Percentiles rank a stretch among this genome's conserved stretches.
Conservation (phyloP, 2,797 vertebrate genomes). For the Rachycentron canadum region DNA sequence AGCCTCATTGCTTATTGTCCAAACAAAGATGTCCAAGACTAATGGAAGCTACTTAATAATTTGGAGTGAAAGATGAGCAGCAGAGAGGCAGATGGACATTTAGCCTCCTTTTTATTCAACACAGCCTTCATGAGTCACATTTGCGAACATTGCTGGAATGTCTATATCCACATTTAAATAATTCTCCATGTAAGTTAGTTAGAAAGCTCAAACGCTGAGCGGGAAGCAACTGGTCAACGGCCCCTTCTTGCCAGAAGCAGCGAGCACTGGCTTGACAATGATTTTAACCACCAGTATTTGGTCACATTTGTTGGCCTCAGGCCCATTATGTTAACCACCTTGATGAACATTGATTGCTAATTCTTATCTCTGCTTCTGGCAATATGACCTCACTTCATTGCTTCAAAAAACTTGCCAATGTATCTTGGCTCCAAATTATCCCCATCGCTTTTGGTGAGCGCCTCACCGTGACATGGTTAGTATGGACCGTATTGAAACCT, state of each 20-base stretch:
- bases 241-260: not conserved
- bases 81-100: conserved; percentile 22
- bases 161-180: conserved; percentile 27
- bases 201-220: conserved; percentile 7
- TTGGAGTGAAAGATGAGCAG: conserved; percentile 65
- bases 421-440: conserved; percentile 78
- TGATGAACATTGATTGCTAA: conserved; percentile 81
- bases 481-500: conserved; percentile 85
- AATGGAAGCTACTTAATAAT: conserved; percentile 82
- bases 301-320: conserved; percentile 66
- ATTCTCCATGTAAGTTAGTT: conserved; percentile 10
- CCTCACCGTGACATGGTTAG: conserved; percentile 81
- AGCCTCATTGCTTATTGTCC: conserved; percentile 81
- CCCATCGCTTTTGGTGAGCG: conserved; percentile 70
- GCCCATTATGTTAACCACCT: conserved; percentile 73
- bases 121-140: conserved; percentile 13
- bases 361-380: conserved; percentile 74
- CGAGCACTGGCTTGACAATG: not conserved
- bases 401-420: conserved; percentile 75
- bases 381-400: conserved; percentile 75
- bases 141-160: conserved; percentile 22
- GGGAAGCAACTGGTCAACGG: conserved; percentile 17
- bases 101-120: conserved; percentile 8
- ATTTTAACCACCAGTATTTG: conserved; percentile 50
- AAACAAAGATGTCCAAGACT: conserved; percentile 77